These are phyloP conservation scores for Aspiorhynchus laticeps DNA, from an alignment of 2,113 vertebrate species.

Conservation along the genomic window DNA sequence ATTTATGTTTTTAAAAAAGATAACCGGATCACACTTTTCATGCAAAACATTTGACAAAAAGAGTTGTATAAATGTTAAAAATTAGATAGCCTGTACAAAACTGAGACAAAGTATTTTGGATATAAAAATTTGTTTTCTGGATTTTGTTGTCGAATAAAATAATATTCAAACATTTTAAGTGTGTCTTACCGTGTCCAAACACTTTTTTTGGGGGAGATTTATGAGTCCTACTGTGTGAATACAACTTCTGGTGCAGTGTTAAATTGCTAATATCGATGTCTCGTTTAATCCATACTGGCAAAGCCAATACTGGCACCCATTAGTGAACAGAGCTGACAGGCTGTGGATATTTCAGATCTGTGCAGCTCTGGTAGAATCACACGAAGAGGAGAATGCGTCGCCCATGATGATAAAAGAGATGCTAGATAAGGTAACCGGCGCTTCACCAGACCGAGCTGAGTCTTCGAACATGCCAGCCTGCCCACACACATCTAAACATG, in stretches of 20 bases:
- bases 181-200: neutral
- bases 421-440: neutral
- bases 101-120: no score
- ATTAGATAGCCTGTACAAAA: no score
- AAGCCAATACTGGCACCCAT: neutral
- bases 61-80: no score
- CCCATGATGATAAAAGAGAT: neutral
- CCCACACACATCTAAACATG: slow-evolving; percentile 16
- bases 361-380: neutral
- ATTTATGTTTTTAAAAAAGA: neutral
- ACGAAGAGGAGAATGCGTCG: neutral
- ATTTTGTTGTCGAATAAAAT: neutral
- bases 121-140: no score
- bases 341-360: neutral
- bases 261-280: neutral
- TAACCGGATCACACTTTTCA: neutral
- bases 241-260: neutral
- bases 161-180: neutral
- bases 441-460: neutral
- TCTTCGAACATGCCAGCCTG: slow-evolving; percentile 4
- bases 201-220: neutral
- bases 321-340: neutral
- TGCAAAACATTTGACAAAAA: neutral
- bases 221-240: neutral
- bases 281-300: neutral